phyloP scores from a whole-genome alignment of 2,797 vertebrate species.

The Ciconia nigra region DNA sequence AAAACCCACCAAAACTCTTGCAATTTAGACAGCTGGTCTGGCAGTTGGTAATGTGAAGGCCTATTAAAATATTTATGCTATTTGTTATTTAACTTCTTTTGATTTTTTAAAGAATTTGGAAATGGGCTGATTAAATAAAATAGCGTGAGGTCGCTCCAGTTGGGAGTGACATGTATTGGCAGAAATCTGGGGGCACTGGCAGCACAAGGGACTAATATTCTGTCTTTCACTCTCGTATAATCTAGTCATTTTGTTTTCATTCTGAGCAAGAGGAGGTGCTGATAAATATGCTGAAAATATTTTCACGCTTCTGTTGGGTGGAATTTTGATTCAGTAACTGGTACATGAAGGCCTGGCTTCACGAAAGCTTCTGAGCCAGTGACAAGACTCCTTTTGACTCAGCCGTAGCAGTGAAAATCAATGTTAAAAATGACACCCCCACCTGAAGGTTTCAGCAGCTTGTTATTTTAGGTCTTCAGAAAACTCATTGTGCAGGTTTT shows the following conservation, averaged over 20 bases:
- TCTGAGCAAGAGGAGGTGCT: constrained; percentile 28
- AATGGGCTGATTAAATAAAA: constrained; percentile 4
- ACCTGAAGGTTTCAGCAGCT: neutral
- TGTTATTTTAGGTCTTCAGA: neutral
- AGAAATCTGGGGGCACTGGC: constrained; percentile 18
- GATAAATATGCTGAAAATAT: constrained; percentile 57
- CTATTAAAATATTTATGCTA: constrained; percentile 63
- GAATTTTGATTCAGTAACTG: constrained; percentile 20
- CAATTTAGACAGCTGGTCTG: constrained; percentile 43
- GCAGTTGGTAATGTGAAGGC: constrained; percentile 56
- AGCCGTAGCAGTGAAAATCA: neutral
- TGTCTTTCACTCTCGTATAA: neutral
- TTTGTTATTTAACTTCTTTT: constrained; percentile 57
- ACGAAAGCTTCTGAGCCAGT: neutral
- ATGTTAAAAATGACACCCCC: neutral
- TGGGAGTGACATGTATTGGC: constrained; percentile 19
- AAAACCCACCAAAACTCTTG: neutral
- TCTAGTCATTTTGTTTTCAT: neutral
- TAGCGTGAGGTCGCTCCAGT: neutral
- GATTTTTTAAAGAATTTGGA: neutral
- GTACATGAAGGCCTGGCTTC: neutral
- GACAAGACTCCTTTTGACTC: neutral
- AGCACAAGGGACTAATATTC: neutral
- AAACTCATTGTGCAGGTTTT: neutral
- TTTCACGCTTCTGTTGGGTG: constrained; percentile 34